Base-by-base conservation (phyloP, 2,888 invertebrate species). In the Portevinia maculata region DNA sequence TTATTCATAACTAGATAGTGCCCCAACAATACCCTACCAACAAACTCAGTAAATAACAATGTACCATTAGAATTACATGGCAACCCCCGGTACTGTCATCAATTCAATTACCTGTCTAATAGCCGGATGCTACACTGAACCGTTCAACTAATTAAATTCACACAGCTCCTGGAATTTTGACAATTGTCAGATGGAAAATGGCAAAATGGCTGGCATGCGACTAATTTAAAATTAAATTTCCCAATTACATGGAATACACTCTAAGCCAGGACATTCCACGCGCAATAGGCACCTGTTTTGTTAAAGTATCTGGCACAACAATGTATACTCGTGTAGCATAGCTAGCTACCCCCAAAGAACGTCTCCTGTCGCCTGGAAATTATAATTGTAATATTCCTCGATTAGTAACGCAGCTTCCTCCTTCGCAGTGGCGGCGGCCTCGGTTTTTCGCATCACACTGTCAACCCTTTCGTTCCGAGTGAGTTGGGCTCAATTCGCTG, bases 321-420 rank as follows among this genome's bases (percentile, higher is more conserved):
- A 60, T 41, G 21, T 37, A n/a, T n/a, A 3, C 39, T 39, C 13
- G 13, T n/a, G n/a, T n/a, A n/a, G n/a, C n/a, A n/a, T n/a, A n/a
- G n/a, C n/a, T n/a, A 13, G n/a, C 15, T n/a, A n/a, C 30, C 52
- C 44, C 44, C n/a, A 24, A 53, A 34, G 4, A 19, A 13, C 32
- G 32, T 60, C 60, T 83, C 83, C 71, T 71, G 83, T 73, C 78
- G 67, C 50, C 83, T 83, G 83, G 62, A 78, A 83, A 83, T 83
- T 83, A 83, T 83, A 83, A 83, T 83, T 83, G 83, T 83, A 78
- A 83, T 83, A 83, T 83, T 71, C 83, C 44, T 50, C 78, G 83
- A 83, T 83, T 83, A 83, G 83, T 83, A 46, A 83, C 83, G 83
- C 83, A 83, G 78, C 30, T 62, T 60, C 55, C 48, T 60, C 59